Percentiles rank a stretch among this genome's conserved stretches.
Conservation (phyloP, 2,888 invertebrate species). For the Lobophora halterata region DNA sequence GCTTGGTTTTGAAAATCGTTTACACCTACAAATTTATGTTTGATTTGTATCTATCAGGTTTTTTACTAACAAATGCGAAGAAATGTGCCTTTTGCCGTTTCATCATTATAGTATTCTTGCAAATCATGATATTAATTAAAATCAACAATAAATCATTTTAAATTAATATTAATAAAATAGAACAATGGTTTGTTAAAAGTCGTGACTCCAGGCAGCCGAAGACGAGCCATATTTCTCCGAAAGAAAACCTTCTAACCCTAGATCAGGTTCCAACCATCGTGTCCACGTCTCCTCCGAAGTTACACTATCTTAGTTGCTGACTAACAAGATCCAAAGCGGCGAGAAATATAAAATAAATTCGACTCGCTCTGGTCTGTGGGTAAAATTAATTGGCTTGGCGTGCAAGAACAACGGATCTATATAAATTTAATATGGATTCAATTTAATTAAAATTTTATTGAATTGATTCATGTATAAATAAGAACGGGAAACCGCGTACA, state of each 20-base stretch:
- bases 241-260: slow-evolving; percentile 14
- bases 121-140: background rate
- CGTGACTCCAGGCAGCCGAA: slow-evolving; percentile 12
- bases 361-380: slow-evolving; percentile 14
- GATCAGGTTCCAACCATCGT: slow-evolving; percentile 25
- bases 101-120: no score
- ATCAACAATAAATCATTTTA: background rate
- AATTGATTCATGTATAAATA: slow-evolving; percentile 7
- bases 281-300: slow-evolving; percentile 15
- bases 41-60: no score
- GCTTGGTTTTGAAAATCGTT: slow-evolving; percentile 7
- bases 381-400: slow-evolving; percentile 16
- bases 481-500: slow-evolving; percentile 9
- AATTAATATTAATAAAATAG: no score
- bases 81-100: no score
- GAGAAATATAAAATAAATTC: slow-evolving; percentile 24
- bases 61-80: no score
- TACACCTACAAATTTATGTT: background rate
- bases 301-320: slow-evolving; percentile 18
- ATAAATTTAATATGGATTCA: slow-evolving; percentile 3
- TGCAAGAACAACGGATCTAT: slow-evolving; percentile 1
- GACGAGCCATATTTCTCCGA: slow-evolving; percentile 9
- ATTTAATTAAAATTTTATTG: slow-evolving; percentile 10
- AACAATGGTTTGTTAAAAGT: slow-evolving; percentile 2
- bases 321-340: slow-evolving; percentile 29